Percentiles rank a stretch among this genome's conserved stretches.
phyloP scores from a whole-genome alignment of 2,888 invertebrate genomes.

The Odontocerum albicorne region DNA sequence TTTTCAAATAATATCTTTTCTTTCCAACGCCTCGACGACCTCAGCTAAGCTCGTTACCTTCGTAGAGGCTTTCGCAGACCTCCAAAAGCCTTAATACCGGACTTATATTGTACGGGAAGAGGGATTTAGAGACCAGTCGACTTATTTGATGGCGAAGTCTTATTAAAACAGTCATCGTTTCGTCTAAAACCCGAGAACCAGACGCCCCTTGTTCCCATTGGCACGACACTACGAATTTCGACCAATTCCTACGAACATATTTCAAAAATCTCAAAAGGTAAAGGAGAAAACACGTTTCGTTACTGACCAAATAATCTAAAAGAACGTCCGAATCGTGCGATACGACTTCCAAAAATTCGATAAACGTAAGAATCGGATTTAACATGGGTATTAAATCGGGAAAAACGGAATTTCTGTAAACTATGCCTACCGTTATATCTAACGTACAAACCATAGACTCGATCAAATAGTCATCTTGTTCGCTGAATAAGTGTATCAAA shows the following conservation, averaged over 20 bases:
- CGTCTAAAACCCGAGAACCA: conserved; percentile 65
- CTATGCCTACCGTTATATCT: conserved; percentile 84
- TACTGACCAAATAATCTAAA: conserved; percentile 83
- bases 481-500: conserved; percentile 84
- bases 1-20: no score
- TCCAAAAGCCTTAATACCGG: conserved; percentile 82
- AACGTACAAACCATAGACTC: conserved; percentile 91
- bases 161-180: conserved; percentile 83
- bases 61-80: conserved; percentile 82
- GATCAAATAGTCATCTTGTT: conserved; percentile 88
- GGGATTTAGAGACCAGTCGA: conserved; percentile 76
- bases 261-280: conserved; percentile 84
- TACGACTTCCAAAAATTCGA: conserved; percentile 82
- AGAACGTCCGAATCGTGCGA: conserved; percentile 80
- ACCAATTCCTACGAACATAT: conserved; percentile 81
- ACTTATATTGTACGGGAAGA: conserved; percentile 89
- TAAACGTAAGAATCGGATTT: conserved; percentile 84
- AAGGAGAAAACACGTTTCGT: conserved; percentile 86
- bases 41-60: conserved; percentile 81
- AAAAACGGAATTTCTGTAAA: conserved; percentile 77
- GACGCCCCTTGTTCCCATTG: conserved; percentile 60
- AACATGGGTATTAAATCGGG: conserved; percentile 80
- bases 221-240: conserved; percentile 78
- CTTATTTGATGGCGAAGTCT: conserved; percentile 79
- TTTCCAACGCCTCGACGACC: no score